Conservation (phyloP, 2,113 vertebrate genomes). For the Corvus cornix region DNA sequence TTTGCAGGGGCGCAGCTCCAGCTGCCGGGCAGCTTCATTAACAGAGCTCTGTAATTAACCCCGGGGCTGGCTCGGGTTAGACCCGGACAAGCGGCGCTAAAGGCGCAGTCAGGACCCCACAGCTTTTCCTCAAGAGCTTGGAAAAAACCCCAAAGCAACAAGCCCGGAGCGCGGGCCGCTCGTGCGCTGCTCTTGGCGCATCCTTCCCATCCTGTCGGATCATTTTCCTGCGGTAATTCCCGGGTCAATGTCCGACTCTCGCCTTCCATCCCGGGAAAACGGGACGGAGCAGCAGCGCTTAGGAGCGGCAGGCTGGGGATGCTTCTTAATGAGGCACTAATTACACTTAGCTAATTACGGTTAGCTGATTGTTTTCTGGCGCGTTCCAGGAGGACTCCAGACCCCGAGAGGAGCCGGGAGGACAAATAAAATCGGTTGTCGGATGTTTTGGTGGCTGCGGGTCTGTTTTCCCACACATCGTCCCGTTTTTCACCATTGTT, state of each 20-base stretch:
- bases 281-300: not conserved
- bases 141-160: fast-evolving
- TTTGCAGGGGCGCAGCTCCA: not conserved
- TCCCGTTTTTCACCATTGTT: not conserved
- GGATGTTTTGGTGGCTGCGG: not conserved
- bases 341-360: not conserved
- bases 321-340: not conserved
- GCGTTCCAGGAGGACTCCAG: not conserved
- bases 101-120: not conserved
- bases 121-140: not conserved
- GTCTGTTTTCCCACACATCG: not conserved
- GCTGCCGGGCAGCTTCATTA: not conserved
- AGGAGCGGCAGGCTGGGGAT: not conserved
- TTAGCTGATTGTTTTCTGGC: not conserved
- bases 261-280: fast-evolving
- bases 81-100: not conserved
- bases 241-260: fast-evolving
- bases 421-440: not conserved
- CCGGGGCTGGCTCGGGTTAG: not conserved
- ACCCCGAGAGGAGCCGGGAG: not conserved
- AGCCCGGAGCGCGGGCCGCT: no score
- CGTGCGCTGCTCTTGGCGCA: not conserved
- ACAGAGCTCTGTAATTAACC: not conserved
- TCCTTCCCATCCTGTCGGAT: fast-evolving
- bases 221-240: fast-evolving